A percentile compares a stretch with the other conserved stretches of the same genome.
Evolutionary conservation across 2,113 vertebrate genomes (phyloP).

Genomic region (Mormyrus lacerda): DNA sequence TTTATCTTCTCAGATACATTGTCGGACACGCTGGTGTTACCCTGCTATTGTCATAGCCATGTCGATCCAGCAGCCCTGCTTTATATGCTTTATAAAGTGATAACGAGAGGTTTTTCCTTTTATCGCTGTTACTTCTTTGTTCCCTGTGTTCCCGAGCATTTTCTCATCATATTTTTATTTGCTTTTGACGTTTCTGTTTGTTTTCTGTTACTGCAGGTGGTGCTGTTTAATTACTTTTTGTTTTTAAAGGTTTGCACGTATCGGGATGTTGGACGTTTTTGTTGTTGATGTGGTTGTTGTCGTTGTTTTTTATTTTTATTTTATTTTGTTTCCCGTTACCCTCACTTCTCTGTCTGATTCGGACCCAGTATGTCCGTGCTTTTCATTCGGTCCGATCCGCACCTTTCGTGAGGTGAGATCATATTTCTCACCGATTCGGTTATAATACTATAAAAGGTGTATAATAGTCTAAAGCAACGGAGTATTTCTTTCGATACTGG

Average conservation of each 20-base stretch:
- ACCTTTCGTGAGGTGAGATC: neutral
- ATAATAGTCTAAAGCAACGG: neutral
- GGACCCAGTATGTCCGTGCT: neutral
- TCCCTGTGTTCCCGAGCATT: neutral
- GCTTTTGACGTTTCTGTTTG: conserved; percentile 27
- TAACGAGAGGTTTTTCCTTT: neutral
- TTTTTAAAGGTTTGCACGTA: conserved; percentile 34
- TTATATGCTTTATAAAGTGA: neutral
- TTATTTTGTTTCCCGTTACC: neutral
- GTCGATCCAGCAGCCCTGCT: neutral
- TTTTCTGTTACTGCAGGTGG: conserved; percentile 44
- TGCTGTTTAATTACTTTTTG: conserved; percentile 56
- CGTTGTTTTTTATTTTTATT: neutral
- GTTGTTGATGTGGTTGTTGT: neutral
- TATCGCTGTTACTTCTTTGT: neutral
- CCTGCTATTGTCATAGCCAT: neutral
- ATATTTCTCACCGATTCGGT: neutral
- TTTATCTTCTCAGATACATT: neutral
- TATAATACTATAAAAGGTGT: neutral
- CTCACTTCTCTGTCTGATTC: neutral
- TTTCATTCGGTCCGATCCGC: neutral
- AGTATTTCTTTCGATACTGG: neutral
- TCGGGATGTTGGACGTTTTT: conserved; percentile 52
- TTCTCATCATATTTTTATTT: neutral
- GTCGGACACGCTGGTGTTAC: neutral